These are phyloP conservation scores for Diaprepes abbreviatus DNA, from an alignment of 2,888 invertebrate genomes.

Conservation along the genomic window DNA sequence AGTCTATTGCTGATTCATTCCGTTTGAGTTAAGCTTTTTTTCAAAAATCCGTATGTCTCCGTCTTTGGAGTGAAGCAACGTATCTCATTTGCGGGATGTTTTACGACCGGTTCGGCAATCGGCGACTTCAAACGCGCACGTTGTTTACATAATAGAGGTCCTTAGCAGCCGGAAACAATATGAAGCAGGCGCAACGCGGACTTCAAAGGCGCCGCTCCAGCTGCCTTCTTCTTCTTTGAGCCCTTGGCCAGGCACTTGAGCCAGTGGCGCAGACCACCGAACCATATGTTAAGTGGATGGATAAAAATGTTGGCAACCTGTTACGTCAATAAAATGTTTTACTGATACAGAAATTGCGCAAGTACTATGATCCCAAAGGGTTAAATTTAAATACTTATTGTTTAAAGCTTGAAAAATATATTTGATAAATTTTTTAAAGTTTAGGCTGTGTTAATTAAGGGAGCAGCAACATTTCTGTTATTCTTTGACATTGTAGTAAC, in stretches of 20 bases:
- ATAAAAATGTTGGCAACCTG: not conserved
- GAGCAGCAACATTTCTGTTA: no score
- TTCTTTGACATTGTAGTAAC: no score
- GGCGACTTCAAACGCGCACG: slow-evolving; percentile 75
- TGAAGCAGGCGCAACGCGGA: slow-evolving; percentile 66
- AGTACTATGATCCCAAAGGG: no score
- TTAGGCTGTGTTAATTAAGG: no score
- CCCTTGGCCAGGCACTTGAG: slow-evolving; percentile 51
- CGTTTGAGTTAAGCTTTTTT: slow-evolving; percentile 15
- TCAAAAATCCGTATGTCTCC: slow-evolving; percentile 26
- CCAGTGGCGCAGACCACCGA: slow-evolving; percentile 37
- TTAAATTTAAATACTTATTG: no score
- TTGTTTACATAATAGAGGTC: slow-evolving; percentile 81
- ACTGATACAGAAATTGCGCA: no score
- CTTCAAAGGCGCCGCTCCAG: slow-evolving; percentile 67
- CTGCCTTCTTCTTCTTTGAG: slow-evolving; percentile 52
- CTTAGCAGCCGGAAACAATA: slow-evolving; percentile 72
- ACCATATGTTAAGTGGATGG: not conserved
- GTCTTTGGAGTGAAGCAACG: slow-evolving; percentile 52
- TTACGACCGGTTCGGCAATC: slow-evolving; percentile 66
- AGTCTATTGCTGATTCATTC: not conserved
- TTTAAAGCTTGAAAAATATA: no score
- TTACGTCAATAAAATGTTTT: not conserved
- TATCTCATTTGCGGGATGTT: slow-evolving; percentile 66
- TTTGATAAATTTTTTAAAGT: no score